Evolutionary conservation across 2,888 invertebrate genomes (phyloP), one percentile per base, ranked within the genome.

Genomic region (Ernsta delagoae): DNA sequence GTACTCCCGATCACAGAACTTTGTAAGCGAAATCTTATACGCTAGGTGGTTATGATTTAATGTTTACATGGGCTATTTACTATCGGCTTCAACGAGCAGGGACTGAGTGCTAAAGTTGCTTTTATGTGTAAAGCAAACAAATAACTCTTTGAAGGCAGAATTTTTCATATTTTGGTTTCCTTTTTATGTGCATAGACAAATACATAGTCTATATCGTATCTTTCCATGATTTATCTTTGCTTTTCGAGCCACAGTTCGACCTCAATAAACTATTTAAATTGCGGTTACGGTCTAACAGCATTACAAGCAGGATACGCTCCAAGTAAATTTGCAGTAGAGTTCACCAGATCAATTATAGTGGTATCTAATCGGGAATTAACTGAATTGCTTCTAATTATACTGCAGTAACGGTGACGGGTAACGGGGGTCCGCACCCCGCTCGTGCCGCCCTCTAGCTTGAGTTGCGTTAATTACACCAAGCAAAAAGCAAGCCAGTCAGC

Each of bases 1-100:
- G 77, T 75, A 76, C 57, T 59, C 66, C 68, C 61, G 60, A 61
- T 65, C 59, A 61, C 8, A 67, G 43, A 61, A 54, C 66, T 66
- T 50, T 66, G 60, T 41, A 54, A 60, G 12, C 65, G 41, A 41
- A 59, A 66, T 61, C 12, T 67, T 67, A 67, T 53, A 31, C 31
- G 53, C 5, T 31, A 31, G 24, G 60, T 67, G 60, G 60, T 60
- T 67, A 61, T 43, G 57, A 57, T 36, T 43, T 48, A 57, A 59
- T 39, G 36, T 65, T 50, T 31, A 54, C 53, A 54, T 9, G 11
- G 53, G 53, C 31, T 54, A 53, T 54, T 53, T 54, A 31, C 16
- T 41, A 50, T 65, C 59, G 59, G 65, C 39, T 59, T 59, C 50
- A 53, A 50, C 48, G 31, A 57, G 36, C 7, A 12, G 9, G 34